Percentiles rank a stretch among this genome's conserved stretches.
Conservation (phyloP, 2,888 invertebrate genomes). For the Selenia dentaria region DNA sequence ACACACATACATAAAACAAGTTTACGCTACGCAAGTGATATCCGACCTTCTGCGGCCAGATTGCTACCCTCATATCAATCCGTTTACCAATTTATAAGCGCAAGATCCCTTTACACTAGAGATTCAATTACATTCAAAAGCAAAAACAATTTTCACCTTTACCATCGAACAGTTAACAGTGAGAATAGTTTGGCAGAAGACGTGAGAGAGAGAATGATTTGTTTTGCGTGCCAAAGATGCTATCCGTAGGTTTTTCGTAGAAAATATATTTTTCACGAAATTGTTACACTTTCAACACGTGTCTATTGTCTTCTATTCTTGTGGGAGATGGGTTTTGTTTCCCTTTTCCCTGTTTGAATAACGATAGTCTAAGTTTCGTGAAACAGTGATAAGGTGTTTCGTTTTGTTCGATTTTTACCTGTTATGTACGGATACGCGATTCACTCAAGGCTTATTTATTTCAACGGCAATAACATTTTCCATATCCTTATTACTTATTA, state of each 20-base stretch:
- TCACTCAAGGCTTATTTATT: too few relatives aligned
- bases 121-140: constrained; percentile 28
- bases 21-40: constrained; percentile 9
- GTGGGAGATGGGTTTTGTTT: background rate
- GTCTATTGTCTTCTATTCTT: constrained; percentile 14
- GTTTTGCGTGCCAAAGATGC: constrained; percentile 27
- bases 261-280: constrained; percentile 21
- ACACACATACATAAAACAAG: background rate
- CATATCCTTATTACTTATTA: too few relatives aligned
- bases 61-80: constrained; percentile 28
- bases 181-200: background rate
- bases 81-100: constrained; percentile 32
- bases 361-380: constrained; percentile 1
- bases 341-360: background rate
- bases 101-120: constrained; percentile 19
- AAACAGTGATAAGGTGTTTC: background rate
- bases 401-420: background rate
- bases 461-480: too few relatives aligned
- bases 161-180: background rate
- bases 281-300: constrained; percentile 22
- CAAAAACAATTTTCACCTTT: constrained; percentile 6
- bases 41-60: constrained; percentile 15
- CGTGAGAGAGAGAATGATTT: constrained; percentile 23
- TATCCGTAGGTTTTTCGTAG: constrained; percentile 18
- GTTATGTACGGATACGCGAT: too few relatives aligned